Evolutionary conservation across 2,888 invertebrate genomes (phyloP), one percentile per base, ranked within the genome.

Genomic region (Pteria penguin): DNA sequence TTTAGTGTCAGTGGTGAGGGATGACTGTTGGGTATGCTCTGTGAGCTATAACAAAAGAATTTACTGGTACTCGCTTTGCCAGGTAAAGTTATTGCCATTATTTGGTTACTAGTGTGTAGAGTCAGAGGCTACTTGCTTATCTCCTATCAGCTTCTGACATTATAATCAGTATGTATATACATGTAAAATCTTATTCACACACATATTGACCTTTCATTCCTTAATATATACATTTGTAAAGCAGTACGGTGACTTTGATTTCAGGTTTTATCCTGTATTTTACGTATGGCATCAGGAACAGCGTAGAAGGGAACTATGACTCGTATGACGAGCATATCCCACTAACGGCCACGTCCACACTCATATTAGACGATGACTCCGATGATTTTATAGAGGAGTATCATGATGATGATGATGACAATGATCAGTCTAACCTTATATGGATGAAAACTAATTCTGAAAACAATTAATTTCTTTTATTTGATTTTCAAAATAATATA

Each of bases 241-340:
- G 36, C 66, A 32, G 8, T 27, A 24, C 58, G 36, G 58, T 72
- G 24, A 36, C 55, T 31, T 29, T 58, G 22, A 33, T 83, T 84
- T 29, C 84, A 91, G 91, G 92, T 18, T 90, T 92, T 67, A 33
- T 88, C n/a, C 86, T 91, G n/a, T 92, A 92, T 79, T 92, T 92
- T 83, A 84, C 87, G 32, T 92, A 92, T 85, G 92, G 92, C 31
- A 83, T 92, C 29, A 82, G 88, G 83, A 79, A 91, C 83, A 92
- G 92, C 81, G 76, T 83, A 78, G 86, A 88, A 72, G 82, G 63
- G 18, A 57, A 60, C 22, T 22, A 45, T 3, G 29, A 27, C 3
- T n/a, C n/a, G n/a, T n/a, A n/a, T n/a, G 45, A 45, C 1, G 32
- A 60, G n/a, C 36, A 55, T 26, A 26, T 57, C n/a, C 70, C 69